Percentiles rank a stretch among this genome's conserved stretches.
Conservation (phyloP, 2,113 vertebrate genomes). For the Athene cunicularia region DNA sequence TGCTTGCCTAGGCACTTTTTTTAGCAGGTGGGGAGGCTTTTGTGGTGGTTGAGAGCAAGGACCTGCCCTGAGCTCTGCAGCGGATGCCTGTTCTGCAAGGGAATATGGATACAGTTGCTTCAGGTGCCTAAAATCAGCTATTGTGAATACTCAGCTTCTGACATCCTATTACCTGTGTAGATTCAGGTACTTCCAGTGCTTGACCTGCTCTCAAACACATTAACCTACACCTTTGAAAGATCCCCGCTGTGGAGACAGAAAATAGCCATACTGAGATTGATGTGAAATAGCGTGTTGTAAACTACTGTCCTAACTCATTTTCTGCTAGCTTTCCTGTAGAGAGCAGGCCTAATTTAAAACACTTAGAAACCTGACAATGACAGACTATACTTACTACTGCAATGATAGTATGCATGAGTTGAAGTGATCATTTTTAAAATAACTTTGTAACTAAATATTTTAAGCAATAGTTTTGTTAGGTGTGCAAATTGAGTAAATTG, state of each 20-base stretch:
- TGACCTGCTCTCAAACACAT: neutral
- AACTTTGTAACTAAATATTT: neutral
- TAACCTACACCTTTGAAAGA: neutral
- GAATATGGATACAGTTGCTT: neutral
- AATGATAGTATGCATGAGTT: neutral
- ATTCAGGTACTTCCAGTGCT: neutral
- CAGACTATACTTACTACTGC: neutral
- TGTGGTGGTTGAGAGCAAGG: neutral
- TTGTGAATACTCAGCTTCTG: neutral
- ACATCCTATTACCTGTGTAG: neutral
- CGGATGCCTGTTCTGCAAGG: neutral
- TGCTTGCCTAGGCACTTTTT: neutral
- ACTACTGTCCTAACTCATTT: neutral
- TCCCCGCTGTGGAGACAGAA: neutral
- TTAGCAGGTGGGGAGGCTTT: neutral
- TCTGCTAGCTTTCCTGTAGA: neutral
- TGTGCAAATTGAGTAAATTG: neutral
- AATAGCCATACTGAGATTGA: neutral
- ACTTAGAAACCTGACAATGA: neutral
- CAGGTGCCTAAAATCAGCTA: neutral
- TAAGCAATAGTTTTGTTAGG: neutral
- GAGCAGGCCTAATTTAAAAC: neutral
- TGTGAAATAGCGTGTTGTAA: neutral
- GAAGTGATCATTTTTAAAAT: neutral
- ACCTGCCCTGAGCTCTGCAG: neutral